phyloP scores from a whole-genome alignment of 2,888 invertebrate species.

The Parochlus steinenii region DNA sequence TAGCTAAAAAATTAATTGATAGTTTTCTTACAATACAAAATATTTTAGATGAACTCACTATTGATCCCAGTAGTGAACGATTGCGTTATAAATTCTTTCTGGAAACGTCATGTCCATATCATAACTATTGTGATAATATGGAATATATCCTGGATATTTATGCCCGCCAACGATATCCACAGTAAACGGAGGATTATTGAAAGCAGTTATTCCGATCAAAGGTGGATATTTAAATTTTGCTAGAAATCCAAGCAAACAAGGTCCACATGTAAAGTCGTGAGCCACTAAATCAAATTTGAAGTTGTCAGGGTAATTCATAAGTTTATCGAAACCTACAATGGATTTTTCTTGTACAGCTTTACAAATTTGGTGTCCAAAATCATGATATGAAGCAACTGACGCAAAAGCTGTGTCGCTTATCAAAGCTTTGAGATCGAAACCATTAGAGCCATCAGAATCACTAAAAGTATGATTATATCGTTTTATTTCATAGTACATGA shows the following conservation, averaged over 20 bases:
- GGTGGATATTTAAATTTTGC: constrained; percentile 23
- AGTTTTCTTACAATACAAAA: background rate
- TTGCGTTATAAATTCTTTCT: constrained; percentile 18
- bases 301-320: constrained; percentile 20
- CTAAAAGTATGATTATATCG: too few species aligned
- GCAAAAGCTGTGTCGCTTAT: constrained; percentile 1
- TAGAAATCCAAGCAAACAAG: constrained; percentile 21
- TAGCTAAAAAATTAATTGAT: constrained; percentile 14
- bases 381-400: constrained; percentile 7
- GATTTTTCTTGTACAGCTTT: too few species aligned
- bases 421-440: constrained; percentile 4
- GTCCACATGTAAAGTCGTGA: constrained; percentile 21
- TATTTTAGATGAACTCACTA: constrained; percentile 14
- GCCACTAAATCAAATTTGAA: constrained; percentile 24
- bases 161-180: constrained; percentile 19
- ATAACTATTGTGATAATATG: constrained; percentile 15
- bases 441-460: constrained; percentile 1
- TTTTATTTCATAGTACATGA: too few species aligned
- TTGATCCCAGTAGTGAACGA: constrained; percentile 16
- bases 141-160: constrained; percentile 19
- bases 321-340: constrained; percentile 17
- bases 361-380: constrained; percentile 7
- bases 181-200: constrained; percentile 17
- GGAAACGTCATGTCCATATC: constrained; percentile 18
- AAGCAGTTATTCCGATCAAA: constrained; percentile 20